A percentile compares a stretch with the other conserved stretches of the same genome.
phyloP scores from a whole-genome alignment of 2,113 vertebrate genomes.

The Apeltes quadracus region DNA sequence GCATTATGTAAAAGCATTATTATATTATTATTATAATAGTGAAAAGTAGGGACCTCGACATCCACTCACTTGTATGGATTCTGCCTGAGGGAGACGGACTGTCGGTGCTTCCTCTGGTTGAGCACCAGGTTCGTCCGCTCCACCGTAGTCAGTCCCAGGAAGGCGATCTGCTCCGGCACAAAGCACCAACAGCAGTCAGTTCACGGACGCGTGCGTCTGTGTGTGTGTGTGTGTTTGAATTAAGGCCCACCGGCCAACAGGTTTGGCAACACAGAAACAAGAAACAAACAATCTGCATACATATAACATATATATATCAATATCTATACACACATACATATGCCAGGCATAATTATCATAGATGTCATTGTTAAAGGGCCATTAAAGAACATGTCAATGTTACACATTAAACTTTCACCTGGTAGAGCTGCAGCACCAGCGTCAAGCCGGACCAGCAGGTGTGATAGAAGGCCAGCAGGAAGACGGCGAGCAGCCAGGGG shows the following conservation, averaged over 20 bases:
- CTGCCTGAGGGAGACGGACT: conserved; percentile 84
- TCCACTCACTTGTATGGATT: conserved; percentile 92
- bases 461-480: conserved; percentile 83
- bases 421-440: conserved; percentile 88
- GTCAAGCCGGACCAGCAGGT: conserved; percentile 82
- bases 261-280: too few relatives aligned
- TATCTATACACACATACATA: too few relatives aligned
- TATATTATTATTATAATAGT: too few relatives aligned
- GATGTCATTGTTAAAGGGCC: too few relatives aligned
- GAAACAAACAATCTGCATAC: too few relatives aligned
- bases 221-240: neutral
- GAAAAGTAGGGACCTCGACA: too few relatives aligned
- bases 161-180: conserved; percentile 80
- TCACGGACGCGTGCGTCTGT: accelerated
- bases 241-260: neutral
- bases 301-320: too few relatives aligned
- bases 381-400: too few relatives aligned
- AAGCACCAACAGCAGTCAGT: neutral
- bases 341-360: neutral
- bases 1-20: too few relatives aligned
- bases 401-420: too few relatives aligned
- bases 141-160: conserved; percentile 90
- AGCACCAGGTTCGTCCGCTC: conserved; percentile 85
- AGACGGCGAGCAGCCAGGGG: conserved; percentile 89
- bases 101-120: conserved; percentile 83